Evolutionary conservation across 2,888 invertebrate genomes (phyloP).

Genomic region (Agriopis leucophaearia): DNA sequence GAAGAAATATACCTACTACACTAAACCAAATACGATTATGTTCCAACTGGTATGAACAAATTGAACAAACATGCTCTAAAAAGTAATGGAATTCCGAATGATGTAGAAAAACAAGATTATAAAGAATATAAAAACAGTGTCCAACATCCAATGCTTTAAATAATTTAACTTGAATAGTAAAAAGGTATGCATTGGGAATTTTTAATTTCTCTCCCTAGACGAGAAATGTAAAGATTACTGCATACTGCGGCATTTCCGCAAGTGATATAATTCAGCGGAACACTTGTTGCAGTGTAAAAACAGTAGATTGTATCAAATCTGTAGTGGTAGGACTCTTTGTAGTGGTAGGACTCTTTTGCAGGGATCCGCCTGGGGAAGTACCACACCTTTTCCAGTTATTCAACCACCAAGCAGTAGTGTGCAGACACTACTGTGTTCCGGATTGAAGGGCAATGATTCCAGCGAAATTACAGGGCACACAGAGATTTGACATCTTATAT

Average conservation of each 20-base stretch:
- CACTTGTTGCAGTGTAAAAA: not conserved
- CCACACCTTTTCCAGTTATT: too few relatives aligned
- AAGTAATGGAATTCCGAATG: conserved; percentile 64
- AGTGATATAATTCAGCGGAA: conserved; percentile 29
- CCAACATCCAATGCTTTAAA: conserved; percentile 53
- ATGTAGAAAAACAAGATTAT: conserved; percentile 38
- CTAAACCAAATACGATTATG: too few relatives aligned
- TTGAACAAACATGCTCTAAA: not conserved
- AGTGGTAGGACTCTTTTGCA: too few relatives aligned
- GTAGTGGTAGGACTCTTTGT: too few relatives aligned
- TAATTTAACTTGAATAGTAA: conserved; percentile 60
- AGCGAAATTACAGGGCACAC: too few relatives aligned
- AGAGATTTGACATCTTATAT: too few relatives aligned
- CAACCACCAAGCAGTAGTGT: too few relatives aligned
- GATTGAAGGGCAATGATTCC: too few relatives aligned
- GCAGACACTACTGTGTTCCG: too few relatives aligned
- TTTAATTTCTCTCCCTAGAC: conserved; percentile 56
- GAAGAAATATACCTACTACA: too few relatives aligned
- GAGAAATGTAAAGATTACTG: conserved; percentile 30
- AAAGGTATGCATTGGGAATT: conserved; percentile 57
- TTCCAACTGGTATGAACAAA: not conserved
- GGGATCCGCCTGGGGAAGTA: too few relatives aligned
- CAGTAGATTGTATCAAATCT: too few relatives aligned
- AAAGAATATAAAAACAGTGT: conserved; percentile 50
- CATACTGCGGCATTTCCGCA: conserved; percentile 33